Base-by-base conservation (phyloP, 2,888 invertebrate genomes). In the Amphipoea lucens region DNA sequence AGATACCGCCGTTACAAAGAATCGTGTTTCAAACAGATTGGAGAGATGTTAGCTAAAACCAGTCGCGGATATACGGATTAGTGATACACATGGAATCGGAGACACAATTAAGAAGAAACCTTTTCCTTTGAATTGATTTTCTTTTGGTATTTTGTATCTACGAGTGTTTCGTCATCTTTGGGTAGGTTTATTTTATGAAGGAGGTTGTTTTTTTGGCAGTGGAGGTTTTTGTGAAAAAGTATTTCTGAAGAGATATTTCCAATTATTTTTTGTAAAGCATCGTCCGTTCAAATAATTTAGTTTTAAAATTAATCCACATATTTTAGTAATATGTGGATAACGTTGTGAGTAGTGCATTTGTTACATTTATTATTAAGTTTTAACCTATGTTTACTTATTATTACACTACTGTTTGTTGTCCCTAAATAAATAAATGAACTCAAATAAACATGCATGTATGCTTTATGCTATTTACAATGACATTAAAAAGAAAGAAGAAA, bases 1-100 rank as follows among this genome's bases (percentile, higher is more conserved):
- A 90, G 90, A 88, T 89, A 90, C 89, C 80, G 84, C 88, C 42
- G 40, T 62, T 79, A 84, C 89, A 88, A 89, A 88, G 90, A 91
- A 88, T 90, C 88, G 87, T 86, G 87, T 90, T 79, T 80, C 85
- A 81, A 85, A 87, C 76, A 84, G 79, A 87, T 81, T 85, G 80
- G 72, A 71, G 67, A 76, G 57, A 87, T 79, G 83, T 85, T 82
- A 81, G 76, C 82, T 76, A 82, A 78, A 90, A 89, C 90, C 90
- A 90, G 90, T 90, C 77, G 76, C 57, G 67, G 86, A 79, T 88
- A 84, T 87, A 89, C 78, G 90, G 85, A 84, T 88, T 84, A 85
- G 74, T 68, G 81, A 82, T 78, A 89, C 85, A 85, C 74, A 71
- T 82, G 85, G 82, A 82, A 82, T 23, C 12, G 66, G 78, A 70